Percentiles rank a stretch among this genome's conserved stretches.
Conservation (phyloP, 2,113 vertebrate genomes). For the Columbina picui region DNA sequence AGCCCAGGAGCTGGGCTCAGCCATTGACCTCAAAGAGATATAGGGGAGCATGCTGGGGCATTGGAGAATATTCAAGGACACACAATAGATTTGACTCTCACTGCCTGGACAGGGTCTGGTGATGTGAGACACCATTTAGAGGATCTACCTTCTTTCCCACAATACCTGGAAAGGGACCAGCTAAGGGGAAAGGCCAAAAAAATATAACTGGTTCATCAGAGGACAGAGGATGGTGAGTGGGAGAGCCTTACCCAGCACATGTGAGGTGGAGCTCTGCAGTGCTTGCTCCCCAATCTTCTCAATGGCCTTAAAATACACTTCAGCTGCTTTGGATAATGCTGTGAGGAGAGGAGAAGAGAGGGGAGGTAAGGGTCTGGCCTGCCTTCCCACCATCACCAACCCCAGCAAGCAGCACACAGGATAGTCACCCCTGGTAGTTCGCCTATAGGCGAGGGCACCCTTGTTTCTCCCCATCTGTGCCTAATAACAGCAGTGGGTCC, state of each 20-base stretch:
- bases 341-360: neutral
- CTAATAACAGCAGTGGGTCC: neutral
- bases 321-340: slow-evolving; percentile 86
- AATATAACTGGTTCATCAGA: fast-evolving
- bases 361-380: neutral
- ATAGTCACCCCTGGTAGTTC: neutral
- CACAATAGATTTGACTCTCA: neutral
- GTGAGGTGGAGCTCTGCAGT: slow-evolving; percentile 83
- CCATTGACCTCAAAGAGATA: neutral
- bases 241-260: slow-evolving; percentile 82
- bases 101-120: neutral
- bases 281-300: slow-evolving; percentile 91
- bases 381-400: neutral
- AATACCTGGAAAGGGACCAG: neutral
- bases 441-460: neutral
- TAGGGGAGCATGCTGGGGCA: neutral
- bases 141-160: neutral
- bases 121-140: neutral
- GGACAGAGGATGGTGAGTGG: neutral
- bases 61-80: neutral
- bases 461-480: neutral
- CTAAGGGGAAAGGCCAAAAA: neutral
- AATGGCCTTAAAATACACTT: slow-evolving; percentile 89
- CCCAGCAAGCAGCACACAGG: neutral
- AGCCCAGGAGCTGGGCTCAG: neutral